Conservation (phyloP, 1,140 invertebrate genomes). For the Steinernema khuongi region DNA sequence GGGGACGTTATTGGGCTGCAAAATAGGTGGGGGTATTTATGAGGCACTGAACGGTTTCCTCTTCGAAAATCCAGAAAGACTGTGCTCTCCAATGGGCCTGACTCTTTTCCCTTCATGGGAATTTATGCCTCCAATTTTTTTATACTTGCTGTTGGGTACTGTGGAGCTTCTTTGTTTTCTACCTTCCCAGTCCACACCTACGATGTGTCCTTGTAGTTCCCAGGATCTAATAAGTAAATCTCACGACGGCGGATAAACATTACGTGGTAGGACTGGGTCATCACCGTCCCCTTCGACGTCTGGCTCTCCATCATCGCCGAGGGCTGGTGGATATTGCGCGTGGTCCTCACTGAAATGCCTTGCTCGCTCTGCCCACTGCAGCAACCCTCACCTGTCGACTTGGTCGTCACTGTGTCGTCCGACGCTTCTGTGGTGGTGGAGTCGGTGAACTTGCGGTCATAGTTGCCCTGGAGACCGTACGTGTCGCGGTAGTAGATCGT, state of each 20-base stretch:
- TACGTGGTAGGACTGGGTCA: slow-evolving; percentile 45
- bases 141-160: no score
- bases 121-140: no score
- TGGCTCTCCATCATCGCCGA: slow-evolving; percentile 36
- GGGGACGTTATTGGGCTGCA: no score
- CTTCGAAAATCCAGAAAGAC: no score
- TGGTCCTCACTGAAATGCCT: slow-evolving; percentile 41
- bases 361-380: slow-evolving; percentile 15
- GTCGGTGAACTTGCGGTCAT: slow-evolving; percentile 34
- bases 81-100: no score
- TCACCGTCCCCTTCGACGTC: slow-evolving; percentile 35
- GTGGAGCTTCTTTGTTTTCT: no score
- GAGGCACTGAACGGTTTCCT: no score
- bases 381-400: slow-evolving; percentile 46
- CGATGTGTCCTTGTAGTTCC: no score
- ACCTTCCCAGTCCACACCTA: no score
- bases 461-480: slow-evolving; percentile 44
- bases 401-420: slow-evolving; percentile 49
- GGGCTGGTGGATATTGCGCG: slow-evolving; percentile 46
- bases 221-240: not conserved
- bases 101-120: no score
- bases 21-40: no score
- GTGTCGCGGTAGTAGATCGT: slow-evolving; percentile 55
- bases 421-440: slow-evolving; percentile 42
- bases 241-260: slow-evolving; percentile 19